Evolutionary conservation across 2,113 vertebrate species (phyloP), one percentile per base, ranked within the genome.

Genomic region (Microtus ochrogaster): DNA sequence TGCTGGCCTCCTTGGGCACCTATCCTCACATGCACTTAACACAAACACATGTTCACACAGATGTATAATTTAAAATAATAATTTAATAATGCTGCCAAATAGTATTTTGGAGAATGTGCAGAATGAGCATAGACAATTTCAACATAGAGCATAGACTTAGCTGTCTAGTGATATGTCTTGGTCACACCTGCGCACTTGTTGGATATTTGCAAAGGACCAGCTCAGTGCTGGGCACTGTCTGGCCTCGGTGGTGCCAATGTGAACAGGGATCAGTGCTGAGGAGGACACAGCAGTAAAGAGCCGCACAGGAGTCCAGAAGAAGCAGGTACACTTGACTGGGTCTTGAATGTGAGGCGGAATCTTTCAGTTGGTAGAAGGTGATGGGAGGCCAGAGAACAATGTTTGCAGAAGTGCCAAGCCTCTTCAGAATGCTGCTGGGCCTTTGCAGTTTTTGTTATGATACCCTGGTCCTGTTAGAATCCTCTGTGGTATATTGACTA

Each of bases 201-300:
- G 68, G 8, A 17, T 13, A 1, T 22, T 65, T 19, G 4, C 70
- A 5, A 10, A 82, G 44, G 39, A 17, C 21, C 12, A 21, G 12
- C 30, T 9, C 0, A 17, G 36, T 8, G 61, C 66, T 66, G 9
- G n/a, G 13, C 0, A 2, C 36, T 8, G 30, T 21, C 55, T 28
- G 49, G 76, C 16, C 5, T n/a, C 1, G 1, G 28, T 19, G 41
- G 5, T 8, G 0, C 68, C 21, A 2, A 17, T 16, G 61, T 39
- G 63, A 58, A 4, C 16, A 26, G 61, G 47, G 28, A 17, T 16
- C 55, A 17, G 2, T 2, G 47, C 78, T 14, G 74, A 12, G 61
- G 39, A n/a, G 3, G 22, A 21, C 0, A 16, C 24, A 36, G 14
- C 24, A 12, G 14, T 41, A 11, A 85, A 39, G 66, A 22, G n/a